Evolutionary conservation across 2,113 vertebrate species (phyloP).

Genomic region (Nothocercus nigrocapillus): DNA sequence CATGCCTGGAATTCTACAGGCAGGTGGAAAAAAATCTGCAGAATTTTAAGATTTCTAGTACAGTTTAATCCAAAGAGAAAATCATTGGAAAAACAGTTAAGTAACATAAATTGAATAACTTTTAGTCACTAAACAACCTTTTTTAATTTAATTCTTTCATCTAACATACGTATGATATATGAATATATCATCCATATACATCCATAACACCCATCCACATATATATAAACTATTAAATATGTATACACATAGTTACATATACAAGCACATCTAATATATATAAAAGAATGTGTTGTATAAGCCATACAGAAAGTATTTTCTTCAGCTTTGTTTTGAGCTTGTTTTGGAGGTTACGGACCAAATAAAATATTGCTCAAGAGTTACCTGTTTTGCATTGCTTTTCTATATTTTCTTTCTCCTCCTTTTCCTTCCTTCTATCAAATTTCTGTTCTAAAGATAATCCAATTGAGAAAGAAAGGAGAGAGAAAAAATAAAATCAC

Average conservation of each 20-base stretch:
- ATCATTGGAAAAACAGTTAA: background rate
- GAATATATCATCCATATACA: background rate
- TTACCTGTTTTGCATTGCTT: background rate
- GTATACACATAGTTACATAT: background rate
- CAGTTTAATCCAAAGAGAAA: background rate
- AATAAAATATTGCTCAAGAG: background rate
- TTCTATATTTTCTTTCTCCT: background rate
- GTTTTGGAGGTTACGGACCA: background rate
- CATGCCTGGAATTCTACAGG: background rate
- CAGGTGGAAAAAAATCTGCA: background rate
- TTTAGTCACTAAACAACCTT: background rate
- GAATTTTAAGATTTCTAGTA: background rate
- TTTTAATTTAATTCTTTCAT: background rate
- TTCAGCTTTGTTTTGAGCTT: background rate
- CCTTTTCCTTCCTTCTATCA: background rate
- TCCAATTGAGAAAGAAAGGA: background rate
- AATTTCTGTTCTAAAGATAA: background rate
- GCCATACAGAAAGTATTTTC: background rate
- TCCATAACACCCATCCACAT: background rate
- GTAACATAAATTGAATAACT: background rate
- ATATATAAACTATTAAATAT: background rate
- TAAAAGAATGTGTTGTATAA: background rate
- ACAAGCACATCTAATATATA: background rate
- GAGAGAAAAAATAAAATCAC: too few species aligned
- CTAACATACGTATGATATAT: background rate